Evolutionary conservation across 2,888 invertebrate genomes (phyloP).

Genomic region (Melanotus villosus): DNA sequence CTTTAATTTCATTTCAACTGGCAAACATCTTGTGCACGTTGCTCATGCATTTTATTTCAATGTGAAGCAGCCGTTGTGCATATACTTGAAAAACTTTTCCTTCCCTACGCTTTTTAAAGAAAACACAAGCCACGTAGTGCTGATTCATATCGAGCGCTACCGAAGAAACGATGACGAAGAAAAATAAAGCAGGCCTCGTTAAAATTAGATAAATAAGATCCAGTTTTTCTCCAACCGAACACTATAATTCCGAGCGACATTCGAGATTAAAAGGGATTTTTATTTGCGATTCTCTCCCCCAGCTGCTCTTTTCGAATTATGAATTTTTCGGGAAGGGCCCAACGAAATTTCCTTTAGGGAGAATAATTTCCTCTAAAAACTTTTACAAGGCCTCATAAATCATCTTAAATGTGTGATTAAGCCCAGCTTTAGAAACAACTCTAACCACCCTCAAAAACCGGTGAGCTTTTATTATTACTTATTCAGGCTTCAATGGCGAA

Average conservation of each 20-base stretch:
- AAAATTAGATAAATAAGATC: conserved; percentile 24
- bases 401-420: conserved; percentile 40
- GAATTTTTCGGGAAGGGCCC: conserved; percentile 2
- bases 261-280: conserved; percentile 31
- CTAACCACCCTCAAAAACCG: conserved; percentile 27
- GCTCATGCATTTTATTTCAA: conserved; percentile 11
- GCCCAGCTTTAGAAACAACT: conserved; percentile 36
- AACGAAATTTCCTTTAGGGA: background rate
- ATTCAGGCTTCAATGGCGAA: conserved; percentile 37
- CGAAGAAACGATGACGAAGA: conserved; percentile 4
- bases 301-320: conserved; percentile 5
- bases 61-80: conserved; percentile 12
- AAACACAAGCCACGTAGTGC: background rate
- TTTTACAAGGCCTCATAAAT: conserved; percentile 36
- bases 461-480: conserved; percentile 36
- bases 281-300: conserved; percentile 15
- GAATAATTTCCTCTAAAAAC: conserved; percentile 31
- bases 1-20: conserved; percentile 12
- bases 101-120: background rate
- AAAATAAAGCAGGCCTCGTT: conserved; percentile 18
- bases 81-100: conserved; percentile 11
- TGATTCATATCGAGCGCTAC: background rate
- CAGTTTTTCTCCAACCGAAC: conserved; percentile 16
- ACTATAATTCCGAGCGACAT: conserved; percentile 18
- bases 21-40: conserved; percentile 10